Evolutionary conservation across 1,140 invertebrate genomes (phyloP), one percentile per base, ranked within the genome.

Genomic region (Drosophila virilis): DNA sequence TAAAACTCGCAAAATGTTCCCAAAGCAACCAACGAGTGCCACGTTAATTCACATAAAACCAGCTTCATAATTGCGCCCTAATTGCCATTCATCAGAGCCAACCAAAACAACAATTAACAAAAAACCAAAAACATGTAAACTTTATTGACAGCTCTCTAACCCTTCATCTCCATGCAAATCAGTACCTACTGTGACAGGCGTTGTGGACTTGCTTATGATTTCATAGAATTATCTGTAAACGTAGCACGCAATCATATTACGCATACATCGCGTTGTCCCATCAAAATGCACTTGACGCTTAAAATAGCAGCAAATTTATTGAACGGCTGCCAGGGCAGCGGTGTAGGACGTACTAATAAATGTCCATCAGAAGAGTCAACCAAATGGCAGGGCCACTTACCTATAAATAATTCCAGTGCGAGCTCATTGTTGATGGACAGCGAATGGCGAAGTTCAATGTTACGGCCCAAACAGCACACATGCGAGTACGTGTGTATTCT

Each of bases 11-110:
- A 82, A 78, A 68, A 58, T 48, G 66, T 50, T 70, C 79, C 54
- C 70, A 73, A 57, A 77, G 78, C 61, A 42, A 33, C 42, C 42
- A 66, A 42, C 45, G 72, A 54, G 60, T 76, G 51, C 64, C 60
- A 61, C 74, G 83, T 66, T 77, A 68, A 79, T 79, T 88, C 78
- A 60, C 82, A 72, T 68, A 52, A 69, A 62, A 43, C 78, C 78
- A 80, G 42, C 70, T 50, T 72, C 82, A 88, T 88, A 88, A 89
- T 89, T 61, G 60, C 62, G 35, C 43, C 75, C 82, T 88, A 88
- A 88, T 76, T 75, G 80, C 69, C 60, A 66, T 71, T 72, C 83
- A 79, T 70, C 71, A 67, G 51, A 32, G 38, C 35, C 71, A 46
- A n/a, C 28, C 42, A 65, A 58, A 54, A 77, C 46, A 65, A 50